Conservation (phyloP, 2,797 vertebrate species). For the Onychomys arenicola region DNA sequence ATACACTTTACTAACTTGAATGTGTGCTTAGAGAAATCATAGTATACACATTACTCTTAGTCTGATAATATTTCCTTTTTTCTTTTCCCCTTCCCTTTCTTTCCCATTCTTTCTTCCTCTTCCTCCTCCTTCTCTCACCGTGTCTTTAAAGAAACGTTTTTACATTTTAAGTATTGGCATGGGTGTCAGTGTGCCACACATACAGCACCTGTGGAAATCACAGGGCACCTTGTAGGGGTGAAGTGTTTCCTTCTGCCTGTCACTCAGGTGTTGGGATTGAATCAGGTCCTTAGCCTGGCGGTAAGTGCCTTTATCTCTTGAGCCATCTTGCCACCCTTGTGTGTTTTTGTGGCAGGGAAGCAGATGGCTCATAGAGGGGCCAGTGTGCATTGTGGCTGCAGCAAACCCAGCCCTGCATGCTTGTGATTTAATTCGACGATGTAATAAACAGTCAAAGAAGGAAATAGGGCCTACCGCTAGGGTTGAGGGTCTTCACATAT, state of each 20-base stretch:
- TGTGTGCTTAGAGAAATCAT: neutral
- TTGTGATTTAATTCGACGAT: neutral
- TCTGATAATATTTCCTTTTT: neutral
- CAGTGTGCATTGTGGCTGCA: neutral
- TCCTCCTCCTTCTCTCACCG: neutral
- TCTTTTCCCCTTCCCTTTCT: neutral
- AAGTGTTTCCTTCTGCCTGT: no score
- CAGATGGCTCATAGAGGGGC: neutral
- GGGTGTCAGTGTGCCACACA: neutral
- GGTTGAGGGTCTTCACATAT: slow-evolving; percentile 1
- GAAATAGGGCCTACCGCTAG: neutral
- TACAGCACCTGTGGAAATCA: neutral
- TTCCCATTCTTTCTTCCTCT: neutral
- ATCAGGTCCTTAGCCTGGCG: neutral
- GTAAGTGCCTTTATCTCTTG: neutral
- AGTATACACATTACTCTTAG: neutral
- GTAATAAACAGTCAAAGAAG: neutral
- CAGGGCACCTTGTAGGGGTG: no score
- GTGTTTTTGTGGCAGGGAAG: neutral
- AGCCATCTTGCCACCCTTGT: neutral
- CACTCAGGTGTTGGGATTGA: neutral
- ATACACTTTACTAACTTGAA: neutral
- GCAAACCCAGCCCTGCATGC: neutral
- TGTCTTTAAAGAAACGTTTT: neutral
- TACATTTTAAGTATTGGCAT: neutral